Evolutionary conservation across 2,888 invertebrate genomes (phyloP), one percentile per base, ranked within the genome.

Genomic region (Choristoneura rosaceana): DNA sequence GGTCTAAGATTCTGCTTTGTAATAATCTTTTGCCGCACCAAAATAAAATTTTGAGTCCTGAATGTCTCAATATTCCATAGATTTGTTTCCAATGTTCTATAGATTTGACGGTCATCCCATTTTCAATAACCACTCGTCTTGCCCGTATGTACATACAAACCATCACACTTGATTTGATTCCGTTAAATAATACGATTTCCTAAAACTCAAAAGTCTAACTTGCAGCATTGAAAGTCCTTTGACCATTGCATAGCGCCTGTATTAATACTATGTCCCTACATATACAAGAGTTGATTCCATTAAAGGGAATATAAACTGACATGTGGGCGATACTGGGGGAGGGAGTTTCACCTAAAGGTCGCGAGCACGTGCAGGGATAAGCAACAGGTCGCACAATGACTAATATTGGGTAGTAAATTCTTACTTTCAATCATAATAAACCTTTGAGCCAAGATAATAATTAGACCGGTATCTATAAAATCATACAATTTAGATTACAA

Each of bases 341-440:
- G 52, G 60, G n/a, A 33, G 14, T 2, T 25, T 45, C 25, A 25
- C 61, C 17, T 59, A 14, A 50, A 50, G 63, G 62, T 67, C 41
- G 62, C 25, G 67, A 10, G 71, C 62, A 47, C 67, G 50, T 38
- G 62, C 41, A 58, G 17, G 34, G 60, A 64, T 15, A 34, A 47
- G 68, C 71, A 71, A 71, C 71, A 71, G 71, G 71, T 71, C 63
- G 41, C 62, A 10, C 58, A 50, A 59, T 71, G 62, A 71, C 71
- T 67, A 62, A 67, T 55, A 67, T 67, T 62, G 38, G 43, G 47
- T 55, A 71, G 58, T 59, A 63, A 68, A 55, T 67, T 45, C 45
- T 71, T 47, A 38, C 55, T 47, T 33, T 45, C 25, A 71, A 71
- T 71, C 66, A 66, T 45, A 47, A 45, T 66, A 61, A 61, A 61